Percentiles rank a stretch among this genome's conserved stretches.
These are phyloP conservation scores for Ophraella communa DNA, from an alignment of 2,888 invertebrate genomes.

Conservation along the genomic window DNA sequence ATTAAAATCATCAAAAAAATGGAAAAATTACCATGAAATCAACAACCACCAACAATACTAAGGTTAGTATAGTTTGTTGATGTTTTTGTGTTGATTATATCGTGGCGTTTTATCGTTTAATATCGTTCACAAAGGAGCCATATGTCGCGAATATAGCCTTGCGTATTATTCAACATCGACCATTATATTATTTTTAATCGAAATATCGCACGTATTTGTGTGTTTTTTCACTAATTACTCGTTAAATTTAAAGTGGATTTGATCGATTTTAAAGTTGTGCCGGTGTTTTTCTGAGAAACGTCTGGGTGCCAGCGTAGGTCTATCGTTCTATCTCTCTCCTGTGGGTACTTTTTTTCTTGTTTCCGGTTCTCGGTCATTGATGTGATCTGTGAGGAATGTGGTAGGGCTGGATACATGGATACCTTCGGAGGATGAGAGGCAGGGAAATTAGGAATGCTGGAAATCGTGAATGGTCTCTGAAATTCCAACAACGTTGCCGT, in stretches of 20 bases:
- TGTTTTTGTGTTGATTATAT: slow-evolving; percentile 10
- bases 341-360: slow-evolving; percentile 50
- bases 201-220: neutral
- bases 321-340: slow-evolving; percentile 44
- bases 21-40: slow-evolving; percentile 25
- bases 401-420: slow-evolving; percentile 54
- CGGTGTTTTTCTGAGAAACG: slow-evolving; percentile 47
- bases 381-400: slow-evolving; percentile 61
- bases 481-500: slow-evolving; percentile 52
- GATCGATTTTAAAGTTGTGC: slow-evolving; percentile 26
- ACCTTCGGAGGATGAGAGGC: slow-evolving; percentile 47
- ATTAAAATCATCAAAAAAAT: slow-evolving; percentile 22
- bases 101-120: slow-evolving; percentile 22
- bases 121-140: slow-evolving; percentile 43
- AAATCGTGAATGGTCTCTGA: slow-evolving; percentile 60
- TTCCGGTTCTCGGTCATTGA: slow-evolving; percentile 61
- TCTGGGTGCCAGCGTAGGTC: slow-evolving; percentile 49
- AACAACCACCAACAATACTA: slow-evolving; percentile 9
- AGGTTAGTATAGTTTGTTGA: slow-evolving; percentile 31
- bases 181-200: slow-evolving; percentile 13
- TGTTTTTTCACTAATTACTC: neutral
- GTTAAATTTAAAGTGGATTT: slow-evolving; percentile 4
- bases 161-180: slow-evolving; percentile 37
- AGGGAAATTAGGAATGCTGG: slow-evolving; percentile 57
- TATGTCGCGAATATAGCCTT: slow-evolving; percentile 44